Conservation (phyloP, 2,113 vertebrate species). For the Panurus biarmicus region DNA sequence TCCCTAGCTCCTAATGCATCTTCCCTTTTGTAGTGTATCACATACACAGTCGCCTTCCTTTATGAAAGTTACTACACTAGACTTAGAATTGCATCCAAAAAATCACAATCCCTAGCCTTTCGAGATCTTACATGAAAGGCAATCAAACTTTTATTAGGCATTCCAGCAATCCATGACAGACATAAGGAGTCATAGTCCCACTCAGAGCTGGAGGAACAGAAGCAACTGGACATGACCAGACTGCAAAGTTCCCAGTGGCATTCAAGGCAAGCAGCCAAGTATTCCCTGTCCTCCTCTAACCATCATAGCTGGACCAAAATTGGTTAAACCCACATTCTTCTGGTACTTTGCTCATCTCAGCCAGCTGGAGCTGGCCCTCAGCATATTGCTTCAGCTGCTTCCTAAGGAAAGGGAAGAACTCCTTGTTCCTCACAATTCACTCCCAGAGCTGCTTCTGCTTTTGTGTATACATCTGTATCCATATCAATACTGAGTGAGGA, state of each 20-base stretch:
- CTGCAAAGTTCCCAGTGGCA: background rate
- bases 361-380: background rate
- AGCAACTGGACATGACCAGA: background rate
- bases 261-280: background rate
- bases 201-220: background rate
- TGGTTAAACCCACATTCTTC: accelerated
- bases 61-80: background rate
- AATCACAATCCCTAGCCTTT: background rate
- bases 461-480: background rate
- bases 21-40: background rate
- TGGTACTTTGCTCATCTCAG: background rate
- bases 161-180: background rate
- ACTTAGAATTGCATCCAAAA: background rate
- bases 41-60: background rate
- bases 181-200: background rate
- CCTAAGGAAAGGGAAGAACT: background rate
- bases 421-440: background rate
- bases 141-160: background rate
- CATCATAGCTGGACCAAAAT: background rate
- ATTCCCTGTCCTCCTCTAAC: background rate
- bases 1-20: background rate
- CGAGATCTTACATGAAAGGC: background rate
- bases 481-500: background rate
- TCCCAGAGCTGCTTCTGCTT: background rate
- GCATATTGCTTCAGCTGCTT: background rate